Conservation (phyloP, 2,888 invertebrate genomes). For the Camptogramma bilineatum region DNA sequence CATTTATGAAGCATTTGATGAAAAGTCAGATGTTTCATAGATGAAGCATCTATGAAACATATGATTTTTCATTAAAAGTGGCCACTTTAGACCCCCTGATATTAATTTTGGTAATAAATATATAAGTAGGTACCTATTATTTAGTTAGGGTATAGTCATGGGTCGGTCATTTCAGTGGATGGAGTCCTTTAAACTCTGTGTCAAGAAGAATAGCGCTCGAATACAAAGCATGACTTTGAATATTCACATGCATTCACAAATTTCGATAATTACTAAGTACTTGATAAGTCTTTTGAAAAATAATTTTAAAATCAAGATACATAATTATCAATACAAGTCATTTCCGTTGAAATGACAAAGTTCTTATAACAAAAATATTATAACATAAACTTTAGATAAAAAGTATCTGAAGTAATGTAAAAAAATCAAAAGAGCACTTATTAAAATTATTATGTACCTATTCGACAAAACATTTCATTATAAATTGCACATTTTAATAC, state of each 20-base stretch:
- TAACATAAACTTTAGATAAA: conserved; percentile 72
- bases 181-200: too few relatives aligned
- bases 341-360: conserved; percentile 15
- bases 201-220: too few relatives aligned
- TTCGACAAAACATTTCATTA: conserved; percentile 16
- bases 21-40: too few relatives aligned
- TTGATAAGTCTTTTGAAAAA: conserved; percentile 34
- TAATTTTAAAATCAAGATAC: conserved; percentile 17
- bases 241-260: neutral
- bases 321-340: conserved; percentile 12
- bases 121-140: too few relatives aligned
- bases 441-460: conserved; percentile 20
- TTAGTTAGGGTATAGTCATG: too few relatives aligned
- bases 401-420: conserved; percentile 72
- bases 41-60: too few relatives aligned
- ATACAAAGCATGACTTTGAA: too few relatives aligned
- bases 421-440: conserved; percentile 26
- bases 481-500: conserved; percentile 14
- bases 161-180: too few relatives aligned
- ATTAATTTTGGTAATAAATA: too few relatives aligned
- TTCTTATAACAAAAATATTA: conserved; percentile 12
- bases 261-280: conserved; percentile 38
- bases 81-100: too few relatives aligned
- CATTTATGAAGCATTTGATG: too few relatives aligned
- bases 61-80: too few relatives aligned